A percentile compares a stretch with the other conserved stretches of the same genome.
phyloP scores from a whole-genome alignment of 2,888 invertebrate genomes.

The Pammene fasciana region DNA sequence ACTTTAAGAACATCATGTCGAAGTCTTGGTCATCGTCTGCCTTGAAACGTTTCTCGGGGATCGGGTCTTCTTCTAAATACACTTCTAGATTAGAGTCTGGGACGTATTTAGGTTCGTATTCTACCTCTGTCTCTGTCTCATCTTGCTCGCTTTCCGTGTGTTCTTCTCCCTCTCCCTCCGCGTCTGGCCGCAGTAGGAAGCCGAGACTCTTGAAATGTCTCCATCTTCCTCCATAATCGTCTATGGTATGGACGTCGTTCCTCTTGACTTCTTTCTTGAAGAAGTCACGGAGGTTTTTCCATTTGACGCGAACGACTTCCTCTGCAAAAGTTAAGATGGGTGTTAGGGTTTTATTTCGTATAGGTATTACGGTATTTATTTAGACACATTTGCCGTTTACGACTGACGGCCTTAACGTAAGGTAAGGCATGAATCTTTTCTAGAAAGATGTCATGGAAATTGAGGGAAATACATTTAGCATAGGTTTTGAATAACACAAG shows the following conservation, averaged over 20 bases:
- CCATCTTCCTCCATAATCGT: slow-evolving; percentile 58
- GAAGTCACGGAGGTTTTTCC: slow-evolving; percentile 63
- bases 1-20: slow-evolving; percentile 64
- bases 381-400: too few species aligned
- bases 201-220: slow-evolving; percentile 50
- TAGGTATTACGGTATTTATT: too few species aligned
- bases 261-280: slow-evolving; percentile 56
- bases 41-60: slow-evolving; percentile 47
- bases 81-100: slow-evolving; percentile 30
- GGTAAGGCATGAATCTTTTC: too few species aligned
- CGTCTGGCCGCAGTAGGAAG: slow-evolving; percentile 17
- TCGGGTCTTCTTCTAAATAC: slow-evolving; percentile 44
- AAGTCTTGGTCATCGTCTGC: slow-evolving; percentile 52
- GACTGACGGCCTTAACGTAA: too few species aligned
- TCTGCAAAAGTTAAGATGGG: slow-evolving; percentile 51
- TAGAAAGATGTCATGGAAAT: too few species aligned
- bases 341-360: background rate
- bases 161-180: background rate
- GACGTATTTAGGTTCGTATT: slow-evolving; percentile 31
- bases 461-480: too few species aligned
- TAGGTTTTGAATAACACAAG: too few species aligned
- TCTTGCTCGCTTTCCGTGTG: slow-evolving; percentile 19
- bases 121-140: slow-evolving; percentile 6
- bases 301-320: slow-evolving; percentile 54
- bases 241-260: slow-evolving; percentile 41